These are phyloP conservation scores for Chiridota heheva DNA, from an alignment of 35 echinoderm and acorn worm genomes.

Conservation along the genomic window DNA sequence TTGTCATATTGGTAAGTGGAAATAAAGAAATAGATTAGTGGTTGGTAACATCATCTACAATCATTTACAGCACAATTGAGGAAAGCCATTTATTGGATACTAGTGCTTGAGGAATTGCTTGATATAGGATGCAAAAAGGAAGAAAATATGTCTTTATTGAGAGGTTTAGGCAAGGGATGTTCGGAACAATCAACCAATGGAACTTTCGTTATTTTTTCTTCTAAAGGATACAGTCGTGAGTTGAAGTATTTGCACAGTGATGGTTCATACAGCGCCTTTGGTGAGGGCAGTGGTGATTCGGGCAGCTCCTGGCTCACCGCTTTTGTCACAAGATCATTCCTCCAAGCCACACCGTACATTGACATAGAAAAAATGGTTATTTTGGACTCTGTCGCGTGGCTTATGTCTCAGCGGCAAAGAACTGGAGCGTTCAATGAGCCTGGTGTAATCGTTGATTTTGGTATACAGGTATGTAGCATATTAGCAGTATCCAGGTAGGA, in stretches of 20 bases:
- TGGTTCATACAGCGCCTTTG: conserved; percentile 92
- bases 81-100: not conserved
- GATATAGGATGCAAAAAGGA: not conserved
- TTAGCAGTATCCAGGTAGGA: too few relatives aligned
- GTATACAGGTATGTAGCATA: conserved; percentile 33
- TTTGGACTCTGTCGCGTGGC: conserved; percentile 12
- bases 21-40: too few relatives aligned
- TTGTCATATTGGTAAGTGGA: too few relatives aligned
- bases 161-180: not conserved
- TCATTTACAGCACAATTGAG: not conserved
- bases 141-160: not conserved
- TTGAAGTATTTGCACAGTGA: conserved; percentile 71
- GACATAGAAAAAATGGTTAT: conserved; percentile 56
- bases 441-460: conserved; percentile 50
- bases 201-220: not conserved
- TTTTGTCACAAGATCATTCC: conserved; percentile 84
- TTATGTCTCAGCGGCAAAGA: conserved; percentile 39
- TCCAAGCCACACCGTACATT: conserved; percentile 63
- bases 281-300: conserved; percentile 48
- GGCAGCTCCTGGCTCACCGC: conserved; percentile 95
- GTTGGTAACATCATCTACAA: not conserved
- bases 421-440: conserved; percentile 50
- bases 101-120: not conserved
- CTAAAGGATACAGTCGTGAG: conserved; percentile 79
- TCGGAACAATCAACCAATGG: not conserved